Evolutionary conservation across 1,140 invertebrate species (phyloP).

Genomic region (Drosophila albomicans): DNA sequence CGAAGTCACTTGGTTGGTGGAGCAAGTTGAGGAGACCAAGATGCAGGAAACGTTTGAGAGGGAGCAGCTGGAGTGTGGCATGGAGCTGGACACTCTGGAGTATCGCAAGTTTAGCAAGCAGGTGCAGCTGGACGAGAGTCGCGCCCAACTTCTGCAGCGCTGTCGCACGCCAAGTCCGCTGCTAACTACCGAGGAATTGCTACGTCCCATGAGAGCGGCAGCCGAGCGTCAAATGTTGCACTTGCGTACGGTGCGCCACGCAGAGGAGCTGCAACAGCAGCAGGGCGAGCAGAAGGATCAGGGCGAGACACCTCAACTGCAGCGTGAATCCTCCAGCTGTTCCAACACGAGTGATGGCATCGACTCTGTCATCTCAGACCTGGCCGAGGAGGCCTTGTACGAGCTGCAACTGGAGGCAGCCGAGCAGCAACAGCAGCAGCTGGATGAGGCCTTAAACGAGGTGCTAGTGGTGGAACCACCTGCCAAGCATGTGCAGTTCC

Average conservation of each 20-base stretch:
- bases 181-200: slow-evolving; percentile 70
- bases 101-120: slow-evolving; percentile 71
- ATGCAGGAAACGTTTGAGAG: not conserved
- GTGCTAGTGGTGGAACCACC: slow-evolving; percentile 7
- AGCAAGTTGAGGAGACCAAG: slow-evolving; percentile 8
- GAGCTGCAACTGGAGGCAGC: slow-evolving; percentile 77
- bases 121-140: slow-evolving; percentile 65
- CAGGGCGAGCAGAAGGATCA: slow-evolving; percentile 1
- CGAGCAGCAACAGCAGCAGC: slow-evolving; percentile 54
- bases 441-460: slow-evolving; percentile 30
- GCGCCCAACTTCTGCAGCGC: slow-evolving; percentile 43
- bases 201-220: slow-evolving; percentile 68
- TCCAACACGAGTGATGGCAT: slow-evolving; percentile 82
- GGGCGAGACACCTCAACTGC: slow-evolving; percentile 8
- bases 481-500: slow-evolving; percentile 64
- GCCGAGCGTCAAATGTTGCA: slow-evolving; percentile 65
- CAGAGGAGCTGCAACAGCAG: slow-evolving; percentile 60
- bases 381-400: slow-evolving; percentile 74
- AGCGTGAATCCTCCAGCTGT: slow-evolving; percentile 66
- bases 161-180: slow-evolving; percentile 73
- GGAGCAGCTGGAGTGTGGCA: slow-evolving; percentile 10
- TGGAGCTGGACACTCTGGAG: slow-evolving; percentile 54
- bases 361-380: slow-evolving; percentile 79
- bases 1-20: slow-evolving; percentile 50
- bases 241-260: slow-evolving; percentile 66